These are phyloP conservation scores for Poecilia velifera DNA, from an alignment of 2,797 vertebrate genomes.

Conservation along the genomic window DNA sequence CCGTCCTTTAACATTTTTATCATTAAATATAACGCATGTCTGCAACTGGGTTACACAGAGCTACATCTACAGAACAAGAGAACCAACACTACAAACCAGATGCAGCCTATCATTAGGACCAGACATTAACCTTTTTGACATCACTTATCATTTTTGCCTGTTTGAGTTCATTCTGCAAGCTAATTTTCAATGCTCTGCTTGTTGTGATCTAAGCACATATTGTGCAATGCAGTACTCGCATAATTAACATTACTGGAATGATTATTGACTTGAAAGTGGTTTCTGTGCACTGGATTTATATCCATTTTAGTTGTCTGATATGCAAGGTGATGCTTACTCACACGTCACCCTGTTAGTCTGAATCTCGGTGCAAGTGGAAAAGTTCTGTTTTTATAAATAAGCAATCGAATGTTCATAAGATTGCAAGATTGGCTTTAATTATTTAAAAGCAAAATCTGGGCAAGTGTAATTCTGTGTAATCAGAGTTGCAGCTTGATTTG, in stretches of 20 bases:
- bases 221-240: not conserved
- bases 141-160: not conserved
- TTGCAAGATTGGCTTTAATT: not conserved
- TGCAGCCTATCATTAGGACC: not conserved
- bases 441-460: not conserved
- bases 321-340: not conserved
- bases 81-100: conserved; percentile 15
- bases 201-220: not conserved
- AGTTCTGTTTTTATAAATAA: not conserved
- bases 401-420: not conserved
- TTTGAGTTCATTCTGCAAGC: not conserved
- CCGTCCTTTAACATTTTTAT: too few relatives aligned
- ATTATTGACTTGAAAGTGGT: not conserved
- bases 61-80: not conserved
- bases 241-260: not conserved
- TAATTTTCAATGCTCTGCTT: not conserved
- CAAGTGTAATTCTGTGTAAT: not conserved
- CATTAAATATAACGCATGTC: too few relatives aligned
- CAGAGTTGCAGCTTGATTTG: not conserved
- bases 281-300: not conserved
- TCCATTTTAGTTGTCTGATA: not conserved
- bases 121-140: not conserved
- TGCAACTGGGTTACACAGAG: conserved; percentile 6
- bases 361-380: not conserved
- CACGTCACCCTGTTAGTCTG: not conserved